These are phyloP conservation scores for Notolepis coatsorum DNA, from an alignment of 2,797 vertebrate genomes.

Conservation along the genomic window DNA sequence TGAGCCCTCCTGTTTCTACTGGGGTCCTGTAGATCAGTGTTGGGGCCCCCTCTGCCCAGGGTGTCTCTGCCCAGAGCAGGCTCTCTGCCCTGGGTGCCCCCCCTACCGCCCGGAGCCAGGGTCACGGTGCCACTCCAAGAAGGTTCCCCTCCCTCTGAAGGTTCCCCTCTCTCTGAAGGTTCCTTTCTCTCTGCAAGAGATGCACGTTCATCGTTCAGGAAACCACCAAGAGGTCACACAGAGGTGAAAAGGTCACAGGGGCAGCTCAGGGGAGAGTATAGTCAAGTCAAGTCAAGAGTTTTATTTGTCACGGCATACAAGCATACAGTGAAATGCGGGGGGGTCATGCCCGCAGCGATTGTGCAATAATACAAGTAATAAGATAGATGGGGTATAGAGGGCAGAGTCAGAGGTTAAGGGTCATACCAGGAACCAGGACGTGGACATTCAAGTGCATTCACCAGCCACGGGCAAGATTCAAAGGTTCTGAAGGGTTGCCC, in stretches of 20 bases:
- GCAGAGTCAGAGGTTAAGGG: constrained; percentile 43
- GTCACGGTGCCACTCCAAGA: constrained; percentile 71
- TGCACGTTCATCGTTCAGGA: constrained; percentile 75
- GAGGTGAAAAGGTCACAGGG: constrained; percentile 39
- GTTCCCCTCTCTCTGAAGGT: constrained; percentile 73
- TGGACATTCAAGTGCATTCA: constrained; percentile 49
- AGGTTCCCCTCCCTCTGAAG: constrained; percentile 79
- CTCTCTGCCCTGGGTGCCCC: constrained; percentile 57
- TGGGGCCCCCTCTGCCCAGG: constrained; percentile 41
- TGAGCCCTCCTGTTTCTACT: constrained; percentile 85
- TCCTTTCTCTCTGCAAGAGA: constrained; percentile 81
- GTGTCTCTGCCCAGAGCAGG: constrained; percentile 47
- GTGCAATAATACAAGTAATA: too few relatives aligned
- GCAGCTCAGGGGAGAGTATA: too few relatives aligned
- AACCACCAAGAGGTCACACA: constrained; percentile 58
- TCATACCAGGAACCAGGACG: constrained; percentile 37
- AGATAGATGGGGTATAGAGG: constrained; percentile 15
- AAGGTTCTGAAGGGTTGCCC: constrained; percentile 35
- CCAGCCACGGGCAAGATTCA: constrained; percentile 13
- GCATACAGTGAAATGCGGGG: too few relatives aligned
- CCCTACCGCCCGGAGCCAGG: constrained; percentile 63
- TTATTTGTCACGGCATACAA: too few relatives aligned
- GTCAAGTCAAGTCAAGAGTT: too few relatives aligned
- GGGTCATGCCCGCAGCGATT: too few relatives aligned
- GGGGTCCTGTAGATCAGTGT: constrained; percentile 73